Base-by-base conservation (phyloP, 2,888 invertebrate species). In the Oxystoma pomonae region DNA sequence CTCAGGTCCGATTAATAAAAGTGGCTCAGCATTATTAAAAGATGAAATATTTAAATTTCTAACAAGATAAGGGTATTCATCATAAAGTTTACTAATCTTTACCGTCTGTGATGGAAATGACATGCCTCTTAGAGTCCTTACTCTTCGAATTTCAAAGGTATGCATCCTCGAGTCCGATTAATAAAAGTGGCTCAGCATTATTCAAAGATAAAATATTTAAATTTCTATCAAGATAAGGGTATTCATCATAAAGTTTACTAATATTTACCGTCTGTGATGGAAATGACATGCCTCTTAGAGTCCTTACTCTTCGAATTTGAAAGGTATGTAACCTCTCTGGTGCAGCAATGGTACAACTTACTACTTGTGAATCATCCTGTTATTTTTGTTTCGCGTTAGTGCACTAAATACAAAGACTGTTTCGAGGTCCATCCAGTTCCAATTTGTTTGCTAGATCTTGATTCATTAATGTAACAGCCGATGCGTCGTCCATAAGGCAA, bases 101-200 rank as follows among this genome's bases (percentile, higher is more conserved):
- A 58, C n/a, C n/a, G 51, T 62, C 55, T 62, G 58, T 35, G 22
- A 16, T 19, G 58, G 49, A 18, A 62, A 35, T 21, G 22, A 18
- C 21, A 60, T 52, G 3, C 49, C 55, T 17, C 9, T 60, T 20
- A 55, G 52, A 21, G 35, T 60, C 18, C 55, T 55, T 16, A 55
- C 55, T 21, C 20, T 52, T 20, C 60, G 3, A 16, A 60, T 19
- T 7, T 55, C 55, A 55, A 55, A 60, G 49, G 17, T 55, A n/a
- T n/a, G n/a, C n/a, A n/a, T 63, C 57, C 16, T 64, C 64, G 18
- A 57, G 64, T 12, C 64, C 58, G 16, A 60, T 64, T 1, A 61
- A 20, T 0, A 63, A 20, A 16, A 18, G 51, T 5, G 60, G 64
- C 57, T 60, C 20, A 12, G 60, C 60, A 60, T 64, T 58, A 49